A percentile compares a stretch with the other conserved stretches of the same genome.
Conservation (phyloP, 2,888 invertebrate species). For the Drosophila tripunctata region DNA sequence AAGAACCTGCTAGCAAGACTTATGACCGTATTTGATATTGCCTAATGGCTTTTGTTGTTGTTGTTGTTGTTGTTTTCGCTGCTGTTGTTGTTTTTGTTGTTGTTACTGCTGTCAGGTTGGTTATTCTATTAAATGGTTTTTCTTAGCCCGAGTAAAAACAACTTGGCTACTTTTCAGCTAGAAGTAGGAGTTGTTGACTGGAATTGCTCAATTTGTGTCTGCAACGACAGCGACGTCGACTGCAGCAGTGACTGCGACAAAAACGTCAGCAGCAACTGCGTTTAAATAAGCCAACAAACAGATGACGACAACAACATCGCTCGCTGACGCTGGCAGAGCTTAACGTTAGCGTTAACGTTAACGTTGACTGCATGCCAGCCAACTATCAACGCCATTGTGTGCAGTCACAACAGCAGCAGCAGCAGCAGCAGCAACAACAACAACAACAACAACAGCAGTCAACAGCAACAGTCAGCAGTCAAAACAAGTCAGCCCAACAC, state of each 20-base stretch:
- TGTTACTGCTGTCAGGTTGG: constrained; percentile 40
- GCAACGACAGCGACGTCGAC: constrained; percentile 20
- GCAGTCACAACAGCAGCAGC: constrained; percentile 45
- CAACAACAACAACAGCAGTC: constrained; percentile 22
- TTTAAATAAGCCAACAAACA: constrained; percentile 49
- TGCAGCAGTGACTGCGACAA: constrained; percentile 3
- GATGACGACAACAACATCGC: constrained; percentile 38
- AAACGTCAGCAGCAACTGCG: constrained; percentile 23
- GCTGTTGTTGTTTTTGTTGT: constrained; percentile 27
- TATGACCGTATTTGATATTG: constrained; percentile 77
- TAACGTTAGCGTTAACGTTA: constrained; percentile 29
- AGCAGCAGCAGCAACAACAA: constrained; percentile 13
- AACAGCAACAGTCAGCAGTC: constrained; percentile 7
- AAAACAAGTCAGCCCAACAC: constrained; percentile 51
- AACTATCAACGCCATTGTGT: constrained; percentile 32
- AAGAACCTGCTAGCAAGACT: constrained; percentile 73
- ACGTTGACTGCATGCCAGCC: constrained; percentile 52
- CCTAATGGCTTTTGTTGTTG: constrained; percentile 62
- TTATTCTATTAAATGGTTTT: constrained; percentile 68
- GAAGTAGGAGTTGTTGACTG: constrained; percentile 79
- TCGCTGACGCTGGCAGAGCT: constrained; percentile 20
- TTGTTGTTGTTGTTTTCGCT: constrained; percentile 21
- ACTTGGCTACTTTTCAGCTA: constrained; percentile 73
- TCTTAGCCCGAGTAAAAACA: constrained; percentile 59
- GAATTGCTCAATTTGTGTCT: constrained; percentile 80